Conservation (phyloP, 2,888 invertebrate species). For the Lochmaea crataegi region DNA sequence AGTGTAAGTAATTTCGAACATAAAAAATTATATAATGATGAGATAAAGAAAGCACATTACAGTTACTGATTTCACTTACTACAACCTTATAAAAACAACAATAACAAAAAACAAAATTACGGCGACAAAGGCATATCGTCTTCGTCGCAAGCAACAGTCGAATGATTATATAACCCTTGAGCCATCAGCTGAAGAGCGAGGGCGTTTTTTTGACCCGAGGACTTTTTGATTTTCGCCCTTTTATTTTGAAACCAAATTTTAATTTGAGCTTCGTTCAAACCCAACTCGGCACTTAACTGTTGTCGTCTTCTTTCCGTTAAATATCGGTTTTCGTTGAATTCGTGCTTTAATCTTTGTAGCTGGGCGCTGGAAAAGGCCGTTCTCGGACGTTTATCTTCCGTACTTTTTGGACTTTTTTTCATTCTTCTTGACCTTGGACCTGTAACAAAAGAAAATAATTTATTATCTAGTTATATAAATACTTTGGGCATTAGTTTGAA, state of each 20-base stretch:
- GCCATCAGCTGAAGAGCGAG: constrained; percentile 93
- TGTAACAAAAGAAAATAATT: constrained; percentile 56
- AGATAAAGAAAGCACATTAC: no score
- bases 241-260: constrained; percentile 99
- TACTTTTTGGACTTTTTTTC: constrained; percentile 65
- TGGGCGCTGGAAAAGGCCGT: constrained; percentile 97
- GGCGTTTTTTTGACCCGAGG: constrained; percentile 85
- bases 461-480: not conserved
- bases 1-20: no score
- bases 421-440: constrained; percentile 72
- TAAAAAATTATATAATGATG: no score
- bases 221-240: constrained; percentile 95
- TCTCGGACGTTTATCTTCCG: constrained; percentile 90
- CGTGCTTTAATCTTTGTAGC: constrained; percentile 88
- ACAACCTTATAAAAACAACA: constrained; percentile 1
- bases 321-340: constrained; percentile 93
- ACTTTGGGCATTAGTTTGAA: no score
- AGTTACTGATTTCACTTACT: constrained; percentile 1
- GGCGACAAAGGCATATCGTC: constrained; percentile 60
- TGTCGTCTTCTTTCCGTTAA: constrained; percentile 92
- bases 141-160: constrained; percentile 73
- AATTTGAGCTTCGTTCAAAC: constrained; percentile 95
- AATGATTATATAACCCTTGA: constrained; percentile 93
- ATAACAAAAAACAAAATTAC: constrained; percentile 31
- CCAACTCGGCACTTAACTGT: constrained; percentile 89